Base-by-base conservation (phyloP, 2,888 invertebrate genomes). In the Drosophila neutralis region DNA sequence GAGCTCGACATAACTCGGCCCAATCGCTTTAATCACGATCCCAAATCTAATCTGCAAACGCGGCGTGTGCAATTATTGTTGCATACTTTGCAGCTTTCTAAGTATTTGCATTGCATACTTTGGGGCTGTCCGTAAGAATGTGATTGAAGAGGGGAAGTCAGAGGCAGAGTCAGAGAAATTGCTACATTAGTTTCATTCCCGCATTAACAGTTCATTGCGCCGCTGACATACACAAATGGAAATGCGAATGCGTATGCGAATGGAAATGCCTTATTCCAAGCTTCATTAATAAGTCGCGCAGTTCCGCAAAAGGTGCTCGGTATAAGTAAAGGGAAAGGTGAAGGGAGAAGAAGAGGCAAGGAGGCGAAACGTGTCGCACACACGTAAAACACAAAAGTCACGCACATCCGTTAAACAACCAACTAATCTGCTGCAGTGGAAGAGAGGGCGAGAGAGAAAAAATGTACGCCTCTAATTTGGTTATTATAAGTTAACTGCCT, bases 351-450 rank as follows among this genome's bases (percentile, higher is more conserved):
- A n/a, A 27, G 27, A 42, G 51, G 45, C 24, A 45, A 24, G 45
- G 4, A 45, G 29, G 56, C 18, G 38, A 51, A 77, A 78, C 71
- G 78, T 82, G 83, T 85, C 82, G 61, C 77, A 78, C n/a, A 71
- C 64, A 75, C 79, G 59, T 80, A 83, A 85, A 85, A 86, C 68
- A 60, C 71, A 66, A 83, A 87, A 85, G 88, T 85, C 84, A 85
- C 84, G 84, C 84, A 85, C 84, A 86, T 85, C 84, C 84, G 84
- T 73, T 80, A 64, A 52, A 53, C 62, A 63, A 51, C 53, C 52
- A 59, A 68, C 40, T 57, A 54, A 45, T 59, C 42, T 54, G 48
- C 35, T 40, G 52, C 36, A 7, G 61, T 42, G 45, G 59, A 59
- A n/a, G 33, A 21, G 33, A 42, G 51, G 42, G 42, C 21, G 67